These are phyloP conservation scores for Cecidostiba fungosa DNA, from an alignment of 2,888 invertebrate species.

Conservation along the genomic window DNA sequence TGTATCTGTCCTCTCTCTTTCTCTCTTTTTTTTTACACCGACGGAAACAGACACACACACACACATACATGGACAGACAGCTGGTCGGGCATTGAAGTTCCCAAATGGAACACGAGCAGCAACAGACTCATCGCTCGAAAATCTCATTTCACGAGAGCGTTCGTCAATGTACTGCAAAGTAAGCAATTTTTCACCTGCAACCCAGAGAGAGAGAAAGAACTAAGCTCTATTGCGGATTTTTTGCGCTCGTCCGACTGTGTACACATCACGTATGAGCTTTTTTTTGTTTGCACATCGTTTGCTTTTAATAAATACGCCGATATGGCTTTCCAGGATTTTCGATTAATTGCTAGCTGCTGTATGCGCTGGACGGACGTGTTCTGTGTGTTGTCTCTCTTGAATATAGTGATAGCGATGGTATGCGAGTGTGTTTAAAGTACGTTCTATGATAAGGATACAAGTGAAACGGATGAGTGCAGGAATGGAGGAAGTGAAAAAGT, in stretches of 20 bases:
- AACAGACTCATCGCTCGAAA: constrained; percentile 34
- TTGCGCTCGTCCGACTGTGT: not conserved
- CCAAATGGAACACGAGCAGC: constrained; percentile 36
- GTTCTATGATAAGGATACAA: not conserved
- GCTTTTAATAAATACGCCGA: not conserved
- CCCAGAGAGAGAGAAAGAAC: not conserved
- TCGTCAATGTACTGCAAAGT: constrained; percentile 34
- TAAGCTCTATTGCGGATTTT: constrained; percentile 39
- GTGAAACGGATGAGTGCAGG: not conserved
- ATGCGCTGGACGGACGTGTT: not conserved
- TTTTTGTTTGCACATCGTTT: not conserved
- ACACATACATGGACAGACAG: not conserved
- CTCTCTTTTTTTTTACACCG: constrained; percentile 29
- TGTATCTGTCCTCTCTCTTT: constrained; percentile 22
- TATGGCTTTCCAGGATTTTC: not conserved
- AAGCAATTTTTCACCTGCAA: constrained; percentile 35
- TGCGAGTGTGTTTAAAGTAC: not conserved
- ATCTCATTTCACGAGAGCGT: constrained; percentile 30
- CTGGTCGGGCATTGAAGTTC: constrained; percentile 45
- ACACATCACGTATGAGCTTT: not conserved
- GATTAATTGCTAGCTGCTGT: not conserved
- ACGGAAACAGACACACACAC: not conserved
- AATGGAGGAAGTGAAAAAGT: not conserved
- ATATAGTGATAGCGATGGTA: not conserved
- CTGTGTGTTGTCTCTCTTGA: not conserved